Percentiles rank a stretch among this genome's conserved stretches.
Evolutionary conservation across 2,113 vertebrate species (phyloP).

Genomic region (cattle (Bos taurus)): DNA sequence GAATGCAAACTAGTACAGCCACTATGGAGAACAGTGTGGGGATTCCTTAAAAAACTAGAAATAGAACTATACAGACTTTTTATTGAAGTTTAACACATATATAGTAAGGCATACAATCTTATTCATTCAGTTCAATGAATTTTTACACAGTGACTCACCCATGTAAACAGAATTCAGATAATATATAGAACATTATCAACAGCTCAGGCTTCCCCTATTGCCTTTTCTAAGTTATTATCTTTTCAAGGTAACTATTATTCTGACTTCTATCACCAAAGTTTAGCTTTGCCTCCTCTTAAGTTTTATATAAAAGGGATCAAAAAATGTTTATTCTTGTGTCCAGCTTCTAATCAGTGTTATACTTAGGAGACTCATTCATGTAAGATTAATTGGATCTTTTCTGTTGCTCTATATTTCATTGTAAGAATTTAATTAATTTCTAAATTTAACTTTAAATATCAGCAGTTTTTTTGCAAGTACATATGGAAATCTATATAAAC

Average conservation of each 20-base stretch:
- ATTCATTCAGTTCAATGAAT: neutral
- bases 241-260: neutral
- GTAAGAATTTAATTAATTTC: neutral
- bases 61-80: neutral
- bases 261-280: neutral
- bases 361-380: neutral
- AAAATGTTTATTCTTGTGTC: neutral
- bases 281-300: neutral
- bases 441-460: neutral
- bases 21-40: no score
- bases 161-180: neutral
- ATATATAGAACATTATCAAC: neutral
- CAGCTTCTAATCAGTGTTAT: neutral
- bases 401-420: neutral
- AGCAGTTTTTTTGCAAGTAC: neutral
- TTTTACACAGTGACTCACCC: neutral
- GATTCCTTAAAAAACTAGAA: no score
- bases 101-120: neutral
- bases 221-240: neutral
- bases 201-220: neutral
- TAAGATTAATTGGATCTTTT: neutral
- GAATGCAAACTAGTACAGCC: no score
- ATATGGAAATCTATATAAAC: neutral
- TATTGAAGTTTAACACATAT: neutral
- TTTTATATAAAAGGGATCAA: neutral